Percentiles rank a stretch among this genome's conserved stretches.
Conservation (phyloP, 2,888 invertebrate genomes). For the Portevinia maculata region DNA sequence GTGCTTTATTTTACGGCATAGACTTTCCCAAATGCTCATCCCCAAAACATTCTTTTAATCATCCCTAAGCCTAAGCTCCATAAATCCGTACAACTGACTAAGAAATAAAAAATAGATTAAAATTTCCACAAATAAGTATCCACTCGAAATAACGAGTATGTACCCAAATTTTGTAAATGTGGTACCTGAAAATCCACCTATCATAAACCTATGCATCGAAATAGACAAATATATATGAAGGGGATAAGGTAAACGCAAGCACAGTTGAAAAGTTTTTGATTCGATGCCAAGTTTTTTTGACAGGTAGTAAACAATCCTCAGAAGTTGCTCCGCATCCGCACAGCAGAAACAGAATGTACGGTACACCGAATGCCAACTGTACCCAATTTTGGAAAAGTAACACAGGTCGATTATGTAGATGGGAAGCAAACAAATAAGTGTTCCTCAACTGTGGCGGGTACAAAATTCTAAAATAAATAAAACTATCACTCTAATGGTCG, state of each 20-base stretch:
- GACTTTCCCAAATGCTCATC: too few species aligned
- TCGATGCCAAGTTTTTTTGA: not conserved
- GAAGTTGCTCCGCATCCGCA: not conserved
- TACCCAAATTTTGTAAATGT: too few species aligned
- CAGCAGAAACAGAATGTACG: not conserved
- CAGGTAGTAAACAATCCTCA: not conserved
- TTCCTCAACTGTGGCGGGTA: not conserved
- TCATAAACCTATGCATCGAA: too few species aligned
- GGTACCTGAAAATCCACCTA: too few species aligned
- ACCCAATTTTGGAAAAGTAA: too few species aligned
- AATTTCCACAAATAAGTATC: not conserved
- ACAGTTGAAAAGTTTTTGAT: not conserved
- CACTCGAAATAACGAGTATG: not conserved
- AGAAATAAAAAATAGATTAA: not conserved
- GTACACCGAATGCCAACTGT: too few species aligned
- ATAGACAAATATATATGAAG: not conserved
- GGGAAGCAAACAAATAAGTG: not conserved
- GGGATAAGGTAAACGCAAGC: not conserved
- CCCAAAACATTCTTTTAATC: too few species aligned
- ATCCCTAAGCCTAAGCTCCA: not conserved
- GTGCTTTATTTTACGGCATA: too few species aligned
- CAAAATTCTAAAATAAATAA: slow-evolving; percentile 6
- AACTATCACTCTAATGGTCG: not conserved
- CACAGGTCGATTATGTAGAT: too few species aligned
- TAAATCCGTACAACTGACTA: not conserved